phyloP scores from a whole-genome alignment of 2,797 vertebrate species.

The Myripristis murdjan region DNA sequence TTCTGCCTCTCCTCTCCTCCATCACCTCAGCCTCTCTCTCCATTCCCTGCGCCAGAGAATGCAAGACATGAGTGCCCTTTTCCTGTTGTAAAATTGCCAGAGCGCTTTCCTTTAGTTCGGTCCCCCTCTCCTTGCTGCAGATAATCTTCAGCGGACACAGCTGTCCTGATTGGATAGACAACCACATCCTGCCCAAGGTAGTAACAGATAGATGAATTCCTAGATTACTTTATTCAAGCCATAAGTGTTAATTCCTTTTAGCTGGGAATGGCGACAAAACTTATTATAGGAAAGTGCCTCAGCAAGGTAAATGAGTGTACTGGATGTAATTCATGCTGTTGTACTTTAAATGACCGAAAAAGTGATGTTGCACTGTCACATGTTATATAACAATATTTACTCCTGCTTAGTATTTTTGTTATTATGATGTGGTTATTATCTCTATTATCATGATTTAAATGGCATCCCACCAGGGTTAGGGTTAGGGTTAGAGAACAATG shows the following conservation, averaged over 20 bases:
- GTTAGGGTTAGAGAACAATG: no score
- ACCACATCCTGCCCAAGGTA: conserved; percentile 67
- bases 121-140: conserved; percentile 62
- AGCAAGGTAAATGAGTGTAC: conserved; percentile 3
- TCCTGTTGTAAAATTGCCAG: conserved; percentile 72
- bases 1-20: conserved; percentile 19
- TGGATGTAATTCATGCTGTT: background rate
- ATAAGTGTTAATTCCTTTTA: conserved; percentile 39
- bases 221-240: conserved; percentile 50
- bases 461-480: no score
- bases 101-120: conserved; percentile 53
- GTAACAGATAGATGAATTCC: conserved; percentile 64
- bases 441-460: no score
- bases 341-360: background rate
- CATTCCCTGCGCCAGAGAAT: conserved; percentile 48
- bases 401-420: no score
- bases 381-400: background rate
- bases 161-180: conserved; percentile 61
- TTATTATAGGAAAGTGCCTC: conserved; percentile 7
- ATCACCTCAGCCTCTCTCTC: conserved; percentile 3
- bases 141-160: conserved; percentile 74
- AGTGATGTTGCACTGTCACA: background rate
- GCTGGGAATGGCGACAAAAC: background rate
- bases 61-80: conserved; percentile 65
- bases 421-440: no score